A percentile compares a stretch with the other conserved stretches of the same genome.
These are phyloP conservation scores for Scaptomyza cyrtandrae DNA, from an alignment of 2,888 invertebrate species.

Conservation along the genomic window DNA sequence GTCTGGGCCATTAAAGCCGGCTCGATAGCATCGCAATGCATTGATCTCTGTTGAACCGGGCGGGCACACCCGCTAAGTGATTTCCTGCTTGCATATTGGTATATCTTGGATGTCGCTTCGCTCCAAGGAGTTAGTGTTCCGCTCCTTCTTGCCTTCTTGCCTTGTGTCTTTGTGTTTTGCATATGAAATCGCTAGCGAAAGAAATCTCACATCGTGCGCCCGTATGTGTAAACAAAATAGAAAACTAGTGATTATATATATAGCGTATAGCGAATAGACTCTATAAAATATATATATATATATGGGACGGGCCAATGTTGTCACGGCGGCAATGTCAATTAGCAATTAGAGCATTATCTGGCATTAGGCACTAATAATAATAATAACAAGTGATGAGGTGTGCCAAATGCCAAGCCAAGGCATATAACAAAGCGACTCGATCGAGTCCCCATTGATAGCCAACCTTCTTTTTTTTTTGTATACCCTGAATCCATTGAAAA, in stretches of 20 bases:
- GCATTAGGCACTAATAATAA: conserved; percentile 43
- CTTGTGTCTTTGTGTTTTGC: conserved; percentile 30
- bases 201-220: conserved; percentile 31
- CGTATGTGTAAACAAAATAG: conserved; percentile 26
- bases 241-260: conserved; percentile 9
- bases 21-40: conserved; percentile 29
- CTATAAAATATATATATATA: conserved; percentile 2
- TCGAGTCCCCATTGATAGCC: conserved; percentile 15
- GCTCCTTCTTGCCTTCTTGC: neutral
- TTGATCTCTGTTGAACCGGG: conserved; percentile 43
- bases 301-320: conserved; percentile 15
- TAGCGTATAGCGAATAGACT: conserved; percentile 16
- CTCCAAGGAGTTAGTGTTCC: conserved; percentile 2
- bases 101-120: conserved; percentile 5
- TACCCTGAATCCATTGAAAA: no score
- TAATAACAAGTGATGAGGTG: conserved; percentile 25
- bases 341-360: conserved; percentile 72
- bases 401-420: conserved; percentile 13
- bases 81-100: conserved; percentile 39
- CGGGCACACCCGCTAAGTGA: conserved; percentile 65
- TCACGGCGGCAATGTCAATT: conserved; percentile 52
- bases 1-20: conserved; percentile 28
- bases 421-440: neutral
- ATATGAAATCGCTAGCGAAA: conserved; percentile 31
- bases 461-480: conserved; percentile 8